These are phyloP conservation scores for Linnaemya vulpina DNA, from an alignment of 2,888 invertebrate genomes.

Conservation along the genomic window DNA sequence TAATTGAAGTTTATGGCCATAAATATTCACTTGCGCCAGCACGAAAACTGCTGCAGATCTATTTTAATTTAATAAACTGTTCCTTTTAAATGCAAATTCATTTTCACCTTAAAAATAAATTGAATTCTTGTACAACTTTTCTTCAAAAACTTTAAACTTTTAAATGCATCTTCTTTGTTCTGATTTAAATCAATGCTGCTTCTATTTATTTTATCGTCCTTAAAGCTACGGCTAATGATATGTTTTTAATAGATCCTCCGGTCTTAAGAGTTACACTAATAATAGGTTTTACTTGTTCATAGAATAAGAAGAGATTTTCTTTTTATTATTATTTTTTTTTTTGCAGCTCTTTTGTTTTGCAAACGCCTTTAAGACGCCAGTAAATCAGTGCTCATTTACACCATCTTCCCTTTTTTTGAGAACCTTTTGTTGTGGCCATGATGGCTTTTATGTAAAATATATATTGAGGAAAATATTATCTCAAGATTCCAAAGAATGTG, in stretches of 20 bases:
- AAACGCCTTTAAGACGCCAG: conserved; percentile 61
- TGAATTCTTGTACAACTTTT: conserved; percentile 10
- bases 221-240: conserved; percentile 57
- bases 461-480: conserved; percentile 2
- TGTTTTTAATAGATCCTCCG: conserved; percentile 31
- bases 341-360: conserved; percentile 29
- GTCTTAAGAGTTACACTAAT: conserved; percentile 56
- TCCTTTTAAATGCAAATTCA: conserved; percentile 36
- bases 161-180: neutral
- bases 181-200: neutral
- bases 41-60: neutral
- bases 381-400: conserved; percentile 68
- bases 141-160: neutral
- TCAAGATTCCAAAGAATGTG: neutral
- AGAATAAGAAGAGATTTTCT: conserved; percentile 6
- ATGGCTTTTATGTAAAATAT: neutral
- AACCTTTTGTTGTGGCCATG: conserved; percentile 42
- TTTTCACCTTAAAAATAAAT: conserved; percentile 15
- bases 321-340: too few species aligned
- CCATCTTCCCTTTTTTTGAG: conserved; percentile 49
- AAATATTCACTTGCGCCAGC: neutral
- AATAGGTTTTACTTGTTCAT: conserved; percentile 51
- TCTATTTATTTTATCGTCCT: conserved; percentile 51
- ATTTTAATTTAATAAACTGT: neutral
- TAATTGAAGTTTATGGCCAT: conserved; percentile 10